Evolutionary conservation across 1,140 invertebrate genomes (phyloP).

Genomic region (Triops longicaudatus): DNA sequence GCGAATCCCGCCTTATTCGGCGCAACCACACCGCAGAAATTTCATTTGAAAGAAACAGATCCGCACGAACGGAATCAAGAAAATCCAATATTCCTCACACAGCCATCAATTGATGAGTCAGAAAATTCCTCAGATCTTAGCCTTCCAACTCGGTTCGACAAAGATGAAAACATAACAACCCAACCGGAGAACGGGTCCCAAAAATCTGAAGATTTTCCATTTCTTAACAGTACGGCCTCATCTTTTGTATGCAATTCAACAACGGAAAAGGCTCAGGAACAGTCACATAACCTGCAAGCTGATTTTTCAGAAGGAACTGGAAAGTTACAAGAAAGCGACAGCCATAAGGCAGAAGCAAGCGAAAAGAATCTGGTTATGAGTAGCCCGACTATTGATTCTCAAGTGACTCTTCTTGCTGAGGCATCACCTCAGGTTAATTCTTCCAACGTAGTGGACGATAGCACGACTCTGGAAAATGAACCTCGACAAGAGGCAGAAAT

Average conservation of each 20-base stretch:
- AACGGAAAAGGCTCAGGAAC: background rate
- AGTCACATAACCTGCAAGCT: background rate
- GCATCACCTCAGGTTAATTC: slow-evolving; percentile 8
- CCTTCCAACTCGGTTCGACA: background rate
- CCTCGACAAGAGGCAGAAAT: background rate
- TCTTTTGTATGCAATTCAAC: background rate
- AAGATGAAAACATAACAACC: background rate
- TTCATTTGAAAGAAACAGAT: background rate
- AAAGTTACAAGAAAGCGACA: background rate
- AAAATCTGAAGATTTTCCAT: background rate
- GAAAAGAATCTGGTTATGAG: background rate
- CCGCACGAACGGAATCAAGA: background rate
- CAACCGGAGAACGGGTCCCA: background rate
- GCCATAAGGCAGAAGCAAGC: background rate
- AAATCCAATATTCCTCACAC: background rate
- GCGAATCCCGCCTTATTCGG: background rate
- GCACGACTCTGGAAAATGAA: background rate
- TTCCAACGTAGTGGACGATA: background rate
- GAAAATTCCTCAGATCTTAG: background rate
- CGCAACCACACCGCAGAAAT: background rate
- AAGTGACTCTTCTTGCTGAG: slow-evolving; percentile 11
- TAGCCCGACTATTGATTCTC: slow-evolving; percentile 3
- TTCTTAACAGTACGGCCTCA: background rate
- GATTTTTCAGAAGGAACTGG: background rate
- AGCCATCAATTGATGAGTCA: background rate